phyloP scores from a whole-genome alignment of 2,113 vertebrate genomes.

The Tonatia bakeri region DNA sequence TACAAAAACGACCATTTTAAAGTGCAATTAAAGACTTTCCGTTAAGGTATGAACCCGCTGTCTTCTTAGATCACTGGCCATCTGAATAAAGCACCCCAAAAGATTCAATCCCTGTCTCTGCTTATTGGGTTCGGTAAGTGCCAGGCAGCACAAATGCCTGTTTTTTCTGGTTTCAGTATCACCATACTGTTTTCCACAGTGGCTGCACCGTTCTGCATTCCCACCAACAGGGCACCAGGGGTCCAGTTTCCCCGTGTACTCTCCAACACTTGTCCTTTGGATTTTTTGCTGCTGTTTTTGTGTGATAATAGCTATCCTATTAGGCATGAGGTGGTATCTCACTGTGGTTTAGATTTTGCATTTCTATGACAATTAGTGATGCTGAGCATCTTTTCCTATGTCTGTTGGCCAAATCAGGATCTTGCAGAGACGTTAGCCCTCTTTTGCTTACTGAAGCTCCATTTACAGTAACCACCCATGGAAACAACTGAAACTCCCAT shows the following conservation, averaged over 20 bases:
- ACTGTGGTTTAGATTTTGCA: not conserved
- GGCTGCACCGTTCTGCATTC: not conserved
- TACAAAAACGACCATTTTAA: no score
- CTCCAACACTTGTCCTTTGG: not conserved
- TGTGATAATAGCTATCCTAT: not conserved
- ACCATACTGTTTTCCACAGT: not conserved
- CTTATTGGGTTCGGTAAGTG: no score
- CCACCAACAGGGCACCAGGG: no score
- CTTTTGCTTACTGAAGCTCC: no score
- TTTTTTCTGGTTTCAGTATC: no score
- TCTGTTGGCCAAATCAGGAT: not conserved
- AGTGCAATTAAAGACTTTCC: no score
- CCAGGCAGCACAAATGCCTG: no score
- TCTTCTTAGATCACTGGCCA: no score
- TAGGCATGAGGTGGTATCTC: not conserved
- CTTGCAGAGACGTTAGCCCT: not conserved
- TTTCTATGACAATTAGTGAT: not conserved
- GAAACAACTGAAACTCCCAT: not conserved
- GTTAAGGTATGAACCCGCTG: no score
- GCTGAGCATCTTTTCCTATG: not conserved
- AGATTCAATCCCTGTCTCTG: no score
- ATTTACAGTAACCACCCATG: not conserved
- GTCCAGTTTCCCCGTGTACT: not conserved
- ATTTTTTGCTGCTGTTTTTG: not conserved
- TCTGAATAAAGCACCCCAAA: no score